Evolutionary conservation across 2,797 vertebrate species (phyloP), one percentile per base, ranked within the genome.

Genomic region (Philypnodon macrostomus): DNA sequence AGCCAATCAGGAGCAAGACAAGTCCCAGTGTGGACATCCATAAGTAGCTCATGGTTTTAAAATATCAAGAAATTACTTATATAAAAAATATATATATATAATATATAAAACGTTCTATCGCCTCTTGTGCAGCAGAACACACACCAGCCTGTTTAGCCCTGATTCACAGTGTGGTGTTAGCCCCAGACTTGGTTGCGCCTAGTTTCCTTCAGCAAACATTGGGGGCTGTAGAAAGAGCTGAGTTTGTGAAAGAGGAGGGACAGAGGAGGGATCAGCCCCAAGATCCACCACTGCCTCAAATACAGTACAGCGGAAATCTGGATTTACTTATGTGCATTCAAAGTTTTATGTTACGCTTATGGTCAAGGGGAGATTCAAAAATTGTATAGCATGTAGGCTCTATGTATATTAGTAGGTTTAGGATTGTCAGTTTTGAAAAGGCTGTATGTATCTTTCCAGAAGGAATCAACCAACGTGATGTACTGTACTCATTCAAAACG

Each of bases 161-260:
- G 0, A 23, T 12, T 65, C 39, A 11, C 17, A 1, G 53, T 62
- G 39, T 12, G 47, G 44, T 10, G 12, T 46, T 23, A 30, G 39
- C 74, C 16, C 21, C 52, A 29, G n/a, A n/a, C n/a, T n/a, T n/a
- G n/a, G n/a, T n/a, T n/a, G n/a, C n/a, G n/a, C n/a, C n/a, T n/a
- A n/a, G 74, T 76, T 83, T 89, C 63, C 79, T 64, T 70, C 81
- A 77, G 77, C 86, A 86, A 87, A 88, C 81, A 79, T 79, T 58
- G 70, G 68, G 68, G 50, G 62, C 53, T 30, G 79, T 68, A 77
- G 67, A 85, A 75, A 68, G 84, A 80, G 65, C 67, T 67, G 49
- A 58, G 75, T 65, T 51, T 84, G 51, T 80, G 1, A n/a, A 4
- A 19, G 17, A 12, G 16, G 9, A 2, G 17, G 6, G 10, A 7